A percentile compares a stretch with the other conserved stretches of the same genome.
phyloP scores from a whole-genome alignment of 2,888 invertebrate species.

The Diplazon laetatorius region DNA sequence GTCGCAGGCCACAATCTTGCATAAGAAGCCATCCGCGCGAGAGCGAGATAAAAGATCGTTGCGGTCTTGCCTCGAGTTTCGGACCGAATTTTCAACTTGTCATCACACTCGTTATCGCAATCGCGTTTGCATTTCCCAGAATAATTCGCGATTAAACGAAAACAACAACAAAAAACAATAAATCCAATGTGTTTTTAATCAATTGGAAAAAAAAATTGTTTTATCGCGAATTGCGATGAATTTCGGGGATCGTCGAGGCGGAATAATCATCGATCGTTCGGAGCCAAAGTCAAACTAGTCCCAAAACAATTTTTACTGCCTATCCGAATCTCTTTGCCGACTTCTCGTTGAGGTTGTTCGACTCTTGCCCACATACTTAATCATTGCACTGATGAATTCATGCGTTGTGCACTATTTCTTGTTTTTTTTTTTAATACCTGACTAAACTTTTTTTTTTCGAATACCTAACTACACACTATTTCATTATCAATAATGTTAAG shows the following conservation, averaged over 20 bases:
- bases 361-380: slow-evolving; percentile 16
- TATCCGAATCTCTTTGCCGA: neutral
- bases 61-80: slow-evolving; percentile 73
- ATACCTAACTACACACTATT: slow-evolving; percentile 17
- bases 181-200: too few relatives aligned
- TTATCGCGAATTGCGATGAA: slow-evolving; percentile 20
- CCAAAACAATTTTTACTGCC: slow-evolving; percentile 56
- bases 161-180: too few relatives aligned
- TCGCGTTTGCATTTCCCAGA: slow-evolving; percentile 38
- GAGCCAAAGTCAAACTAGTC: slow-evolving; percentile 65
- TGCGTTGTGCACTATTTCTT: slow-evolving; percentile 3
- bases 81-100: slow-evolving; percentile 68
- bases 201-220: slow-evolving; percentile 4
- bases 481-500: slow-evolving; percentile 16
- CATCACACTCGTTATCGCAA: slow-evolving; percentile 40
- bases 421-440: neutral
- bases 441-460: too few relatives aligned
- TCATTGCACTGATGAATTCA: slow-evolving; percentile 22
- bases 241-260: neutral
- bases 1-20: slow-evolving; percentile 89
- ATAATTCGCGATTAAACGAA: slow-evolving; percentile 51
- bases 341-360: neutral
- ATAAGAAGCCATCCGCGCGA: slow-evolving; percentile 91
- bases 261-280: slow-evolving; percentile 47
- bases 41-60: slow-evolving; percentile 82